Percentiles rank a stretch among this genome's conserved stretches.
Conservation (phyloP, 2,888 invertebrate species). For the Melanostoma scalare region DNA sequence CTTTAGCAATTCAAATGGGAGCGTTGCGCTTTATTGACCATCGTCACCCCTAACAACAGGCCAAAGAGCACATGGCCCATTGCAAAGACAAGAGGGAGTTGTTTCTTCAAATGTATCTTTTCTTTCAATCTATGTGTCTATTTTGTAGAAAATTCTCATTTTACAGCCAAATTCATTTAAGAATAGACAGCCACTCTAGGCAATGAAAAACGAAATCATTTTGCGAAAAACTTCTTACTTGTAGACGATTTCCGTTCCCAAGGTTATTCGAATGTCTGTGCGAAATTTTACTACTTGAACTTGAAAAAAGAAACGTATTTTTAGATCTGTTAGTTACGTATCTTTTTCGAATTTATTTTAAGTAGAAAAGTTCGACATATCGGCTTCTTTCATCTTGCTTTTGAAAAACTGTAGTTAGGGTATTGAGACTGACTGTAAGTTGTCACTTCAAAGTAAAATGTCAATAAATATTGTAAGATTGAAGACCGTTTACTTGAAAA, state of each 20-base stretch:
- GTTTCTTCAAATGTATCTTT: constrained; percentile 29
- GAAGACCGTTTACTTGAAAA: too few relatives aligned
- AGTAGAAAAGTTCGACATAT: too few relatives aligned
- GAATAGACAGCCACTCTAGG: constrained; percentile 27
- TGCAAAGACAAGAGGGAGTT: neutral
- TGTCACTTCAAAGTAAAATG: too few relatives aligned
- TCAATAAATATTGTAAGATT: too few relatives aligned
- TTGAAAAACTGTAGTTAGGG: too few relatives aligned
- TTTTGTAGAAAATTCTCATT: constrained; percentile 42
- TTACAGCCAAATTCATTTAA: constrained; percentile 42
- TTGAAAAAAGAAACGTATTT: constrained; percentile 49
- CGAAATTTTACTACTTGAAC: constrained; percentile 41
- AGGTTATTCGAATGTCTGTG: constrained; percentile 25
- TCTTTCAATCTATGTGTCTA: constrained; percentile 47
- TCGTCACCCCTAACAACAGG: constrained; percentile 33
- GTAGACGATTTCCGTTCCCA: constrained; percentile 4
- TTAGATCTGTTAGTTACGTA: constrained; percentile 31
- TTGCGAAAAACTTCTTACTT: constrained; percentile 8
- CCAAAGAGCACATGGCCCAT: neutral
- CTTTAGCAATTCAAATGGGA: constrained; percentile 35
- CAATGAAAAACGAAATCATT: constrained; percentile 25
- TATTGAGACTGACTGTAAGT: too few relatives aligned
- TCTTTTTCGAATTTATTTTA: constrained; percentile 11
- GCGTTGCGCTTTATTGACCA: constrained; percentile 65
- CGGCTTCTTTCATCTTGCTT: too few relatives aligned